Evolutionary conservation across 2,888 invertebrate species (phyloP), one percentile per base, ranked within the genome.

Genomic region (Cyclophora punctaria): DNA sequence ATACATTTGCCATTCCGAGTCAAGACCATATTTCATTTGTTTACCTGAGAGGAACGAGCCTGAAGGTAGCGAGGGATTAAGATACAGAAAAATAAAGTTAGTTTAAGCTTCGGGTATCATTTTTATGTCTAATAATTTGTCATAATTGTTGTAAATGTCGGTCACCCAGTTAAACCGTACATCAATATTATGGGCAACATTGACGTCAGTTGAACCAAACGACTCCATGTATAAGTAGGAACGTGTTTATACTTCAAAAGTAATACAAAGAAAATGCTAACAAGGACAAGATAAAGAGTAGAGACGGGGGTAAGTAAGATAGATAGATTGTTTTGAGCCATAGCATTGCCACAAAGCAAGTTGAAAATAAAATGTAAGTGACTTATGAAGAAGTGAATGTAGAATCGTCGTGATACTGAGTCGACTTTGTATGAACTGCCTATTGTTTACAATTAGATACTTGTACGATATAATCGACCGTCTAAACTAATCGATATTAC

Each of bases 11-110:
- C 87, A 88, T 88, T 87, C 85, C 81, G 80, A 81, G 67, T 83
- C 72, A 80, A 80, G 80, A 82, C 78, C 74, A 81, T 80, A 75
- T 73, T 77, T 67, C 80, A 75, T 71, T 77, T 91, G 91, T 92
- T 94, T 94, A 94, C 94, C 94, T 94, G 94, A 93, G 90, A 94
- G 91, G 92, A 94, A 93, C 91, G 94, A 93, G 93, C 93, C 93
- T 93, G 93, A 91, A 90, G 91, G 90, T 91, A 90, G 92, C 92
- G 91, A 91, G 90, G 91, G 91, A 90, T 87, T 67, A 75, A 86
- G 81, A 85, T 88, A 88, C 86, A 90, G 88, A 84, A 80, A 37
- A 60, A 83, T 67, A 88, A 74, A 77, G 89, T 90, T 91, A 91
- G 90, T 90, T 75, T 68, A 83, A 80, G 78, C 76, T 70, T 57